Conservation (phyloP, 2,797 vertebrate species). For the Tapirus indicus region DNA sequence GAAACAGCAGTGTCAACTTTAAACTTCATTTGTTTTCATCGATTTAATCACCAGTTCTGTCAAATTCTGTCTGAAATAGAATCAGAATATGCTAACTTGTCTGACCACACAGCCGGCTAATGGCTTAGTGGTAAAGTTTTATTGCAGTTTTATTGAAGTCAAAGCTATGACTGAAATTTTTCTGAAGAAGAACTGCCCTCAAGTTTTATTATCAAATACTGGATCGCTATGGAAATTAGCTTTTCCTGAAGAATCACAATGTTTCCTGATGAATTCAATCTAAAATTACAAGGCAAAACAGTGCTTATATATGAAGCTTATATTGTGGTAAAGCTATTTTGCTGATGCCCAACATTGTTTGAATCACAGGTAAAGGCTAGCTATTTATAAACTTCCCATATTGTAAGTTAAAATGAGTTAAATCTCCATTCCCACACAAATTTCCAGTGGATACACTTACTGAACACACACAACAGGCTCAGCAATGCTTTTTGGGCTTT, state of each 20-base stretch:
- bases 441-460: neutral
- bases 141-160: neutral
- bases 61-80: neutral
- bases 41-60: neutral
- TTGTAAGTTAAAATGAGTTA: neutral
- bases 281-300: constrained; percentile 33
- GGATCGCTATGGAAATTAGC: neutral
- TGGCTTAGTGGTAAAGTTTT: neutral
- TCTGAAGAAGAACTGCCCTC: neutral
- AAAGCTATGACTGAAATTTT: neutral
- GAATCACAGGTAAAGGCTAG: neutral
- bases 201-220: neutral
- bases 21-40: neutral
- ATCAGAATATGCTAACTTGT: neutral
- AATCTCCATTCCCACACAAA: neutral
- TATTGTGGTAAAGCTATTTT: neutral
- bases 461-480: neutral
- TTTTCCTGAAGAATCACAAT: neutral
- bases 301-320: neutral
- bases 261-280: neutral
- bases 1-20: neutral
- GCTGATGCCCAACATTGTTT: neutral
- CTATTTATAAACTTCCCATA: neutral
- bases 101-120: neutral
- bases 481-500: neutral